Conservation (phyloP, 2,888 invertebrate species). For the Drymonia ruficornis region DNA sequence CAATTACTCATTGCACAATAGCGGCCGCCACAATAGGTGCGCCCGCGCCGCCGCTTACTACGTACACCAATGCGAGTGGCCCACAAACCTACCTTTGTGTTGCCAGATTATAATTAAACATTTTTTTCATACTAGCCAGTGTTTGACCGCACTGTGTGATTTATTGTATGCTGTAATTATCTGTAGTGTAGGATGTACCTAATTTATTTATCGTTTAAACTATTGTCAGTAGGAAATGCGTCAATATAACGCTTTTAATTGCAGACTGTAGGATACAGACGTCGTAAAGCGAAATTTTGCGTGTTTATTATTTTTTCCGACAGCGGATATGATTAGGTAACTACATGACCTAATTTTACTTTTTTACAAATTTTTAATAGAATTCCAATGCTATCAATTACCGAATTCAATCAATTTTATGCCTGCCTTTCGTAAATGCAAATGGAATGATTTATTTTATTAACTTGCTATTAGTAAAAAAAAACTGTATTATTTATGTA, state of each 20-base stretch:
- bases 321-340: neutral
- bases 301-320: neutral
- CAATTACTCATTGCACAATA: slow-evolving; percentile 68
- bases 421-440: neutral
- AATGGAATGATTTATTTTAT: neutral
- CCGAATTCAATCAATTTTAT: neutral
- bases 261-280: neutral
- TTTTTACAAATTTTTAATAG: neutral
- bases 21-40: slow-evolving; percentile 42
- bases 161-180: slow-evolving; percentile 3
- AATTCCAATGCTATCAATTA: neutral
- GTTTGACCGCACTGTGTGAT: neutral
- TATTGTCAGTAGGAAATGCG: neutral
- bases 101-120: slow-evolving; percentile 16
- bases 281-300: neutral
- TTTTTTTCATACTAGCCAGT: slow-evolving; percentile 1
- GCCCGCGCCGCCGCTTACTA: slow-evolving; percentile 15
- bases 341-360: neutral
- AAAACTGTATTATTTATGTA: no score
- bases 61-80: slow-evolving; percentile 49
- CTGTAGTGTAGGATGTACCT: neutral
- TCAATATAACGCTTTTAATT: neutral
- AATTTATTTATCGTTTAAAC: neutral
- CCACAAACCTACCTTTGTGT: slow-evolving; percentile 60
- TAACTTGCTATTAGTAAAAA: neutral